These are phyloP conservation scores for Thamnophis elegans DNA, from an alignment of 2,797 vertebrate species.

Conservation along the genomic window DNA sequence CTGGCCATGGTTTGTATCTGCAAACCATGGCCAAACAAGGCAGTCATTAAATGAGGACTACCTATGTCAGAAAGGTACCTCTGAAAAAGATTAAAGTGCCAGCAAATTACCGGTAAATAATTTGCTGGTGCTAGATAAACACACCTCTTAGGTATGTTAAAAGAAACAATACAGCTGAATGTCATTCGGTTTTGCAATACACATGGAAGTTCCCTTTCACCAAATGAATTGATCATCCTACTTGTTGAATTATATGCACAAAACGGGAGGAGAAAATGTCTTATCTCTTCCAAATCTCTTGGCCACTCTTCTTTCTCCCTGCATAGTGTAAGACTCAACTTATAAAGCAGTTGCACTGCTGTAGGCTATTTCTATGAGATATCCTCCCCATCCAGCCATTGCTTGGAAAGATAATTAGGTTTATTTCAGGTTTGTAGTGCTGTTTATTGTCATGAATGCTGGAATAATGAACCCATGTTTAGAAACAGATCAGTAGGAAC, in stretches of 20 bases:
- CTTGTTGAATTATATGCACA: not conserved
- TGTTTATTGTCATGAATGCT: constrained; percentile 47
- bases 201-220: not conserved
- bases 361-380: constrained; percentile 46
- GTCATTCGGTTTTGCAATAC: not conserved
- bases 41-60: not conserved
- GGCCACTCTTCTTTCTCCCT: not conserved
- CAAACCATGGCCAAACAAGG: not conserved
- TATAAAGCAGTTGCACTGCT: constrained; percentile 42
- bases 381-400: not conserved
- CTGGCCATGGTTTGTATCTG: not conserved
- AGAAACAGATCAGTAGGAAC: constrained; percentile 63
- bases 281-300: not conserved
- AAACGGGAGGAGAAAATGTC: not conserved
- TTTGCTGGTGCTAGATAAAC: no score
- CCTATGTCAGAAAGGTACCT: not conserved
- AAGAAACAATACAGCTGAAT: not conserved
- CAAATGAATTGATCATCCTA: not conserved
- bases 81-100: not conserved
- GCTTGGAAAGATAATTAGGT: constrained; percentile 47
- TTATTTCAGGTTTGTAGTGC: constrained; percentile 58
- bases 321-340: constrained; percentile 26
- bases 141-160: not conserved
- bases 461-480: constrained; percentile 63
- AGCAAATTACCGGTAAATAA: not conserved